Percentiles rank a stretch among this genome's conserved stretches.
Conservation (phyloP, 2,113 vertebrate species). For the Lophura nycthemera region DNA sequence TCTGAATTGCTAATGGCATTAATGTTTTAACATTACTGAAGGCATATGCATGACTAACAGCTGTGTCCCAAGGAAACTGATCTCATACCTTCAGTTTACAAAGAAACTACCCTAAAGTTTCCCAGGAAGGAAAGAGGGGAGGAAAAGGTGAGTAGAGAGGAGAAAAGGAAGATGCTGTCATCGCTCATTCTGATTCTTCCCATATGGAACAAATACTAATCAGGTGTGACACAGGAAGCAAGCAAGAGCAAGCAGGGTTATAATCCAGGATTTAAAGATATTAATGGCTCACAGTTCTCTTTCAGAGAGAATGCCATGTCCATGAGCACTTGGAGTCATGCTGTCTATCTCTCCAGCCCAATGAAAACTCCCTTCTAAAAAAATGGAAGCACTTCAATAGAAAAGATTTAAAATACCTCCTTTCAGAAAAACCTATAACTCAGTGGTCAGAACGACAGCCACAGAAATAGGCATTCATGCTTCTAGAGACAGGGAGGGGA, state of each 20-base stretch:
- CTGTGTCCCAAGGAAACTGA: constrained; percentile 28
- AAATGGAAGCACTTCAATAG: neutral
- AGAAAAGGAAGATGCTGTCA: constrained; percentile 1
- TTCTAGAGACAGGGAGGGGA: neutral
- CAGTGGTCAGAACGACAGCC: neutral
- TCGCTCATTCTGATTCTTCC: neutral
- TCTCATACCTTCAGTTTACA: constrained; percentile 46
- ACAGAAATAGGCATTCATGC: neutral
- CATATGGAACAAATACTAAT: neutral
- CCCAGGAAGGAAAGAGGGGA: constrained; percentile 34
- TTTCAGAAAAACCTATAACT: neutral
- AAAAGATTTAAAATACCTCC: neutral
- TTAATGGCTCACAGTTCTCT: neutral
- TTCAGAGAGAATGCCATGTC: neutral
- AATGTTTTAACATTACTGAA: neutral
- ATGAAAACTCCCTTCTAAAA: neutral
- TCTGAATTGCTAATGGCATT: neutral
- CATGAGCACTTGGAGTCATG: neutral
- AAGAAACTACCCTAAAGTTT: neutral
- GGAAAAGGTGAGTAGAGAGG: neutral
- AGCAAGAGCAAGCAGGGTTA: neutral
- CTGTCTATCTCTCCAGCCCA: neutral
- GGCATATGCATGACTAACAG: constrained; percentile 14
- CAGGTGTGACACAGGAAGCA: neutral
- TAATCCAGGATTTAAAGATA: neutral